Evolutionary conservation across 1,140 invertebrate genomes (phyloP).

Genomic region (Fopius arisanus): DNA sequence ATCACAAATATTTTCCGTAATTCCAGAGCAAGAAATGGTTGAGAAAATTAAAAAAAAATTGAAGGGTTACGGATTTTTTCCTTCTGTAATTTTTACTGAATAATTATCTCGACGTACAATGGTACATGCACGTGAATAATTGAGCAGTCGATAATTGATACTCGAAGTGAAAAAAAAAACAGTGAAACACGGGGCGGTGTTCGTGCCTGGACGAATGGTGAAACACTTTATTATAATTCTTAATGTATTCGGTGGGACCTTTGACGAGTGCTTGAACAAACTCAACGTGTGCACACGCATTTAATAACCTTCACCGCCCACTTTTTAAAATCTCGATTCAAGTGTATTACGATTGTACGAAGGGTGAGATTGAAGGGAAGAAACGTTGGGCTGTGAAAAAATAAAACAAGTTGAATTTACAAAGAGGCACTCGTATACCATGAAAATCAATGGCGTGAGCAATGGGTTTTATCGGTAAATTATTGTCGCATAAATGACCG

Average conservation of each 20-base stretch:
- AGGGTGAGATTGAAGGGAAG: background rate
- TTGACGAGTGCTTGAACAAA: slow-evolving; percentile 27
- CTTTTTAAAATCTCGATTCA: slow-evolving; percentile 23
- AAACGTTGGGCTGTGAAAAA: background rate
- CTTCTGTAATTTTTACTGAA: too few species aligned
- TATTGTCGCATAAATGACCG: background rate
- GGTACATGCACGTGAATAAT: background rate
- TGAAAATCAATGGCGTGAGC: background rate
- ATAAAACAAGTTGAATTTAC: background rate
- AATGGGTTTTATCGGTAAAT: background rate
- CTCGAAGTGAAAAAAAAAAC: background rate
- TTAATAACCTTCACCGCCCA: slow-evolving; percentile 31
- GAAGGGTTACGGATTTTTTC: too few species aligned
- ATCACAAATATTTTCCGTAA: too few species aligned
- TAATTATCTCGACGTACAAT: too few species aligned
- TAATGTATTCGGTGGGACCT: background rate
- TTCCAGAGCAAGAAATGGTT: too few species aligned
- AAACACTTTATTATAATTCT: background rate
- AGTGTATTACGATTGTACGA: slow-evolving; percentile 7
- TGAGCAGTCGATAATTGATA: slow-evolving; percentile 11
- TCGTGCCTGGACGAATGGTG: background rate
- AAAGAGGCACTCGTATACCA: background rate
- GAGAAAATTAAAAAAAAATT: too few species aligned
- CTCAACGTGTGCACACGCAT: slow-evolving; percentile 33
- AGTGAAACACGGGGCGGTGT: background rate